Evolutionary conservation across 2,113 vertebrate species (phyloP).

Genomic region (Anser cygnoides): DNA sequence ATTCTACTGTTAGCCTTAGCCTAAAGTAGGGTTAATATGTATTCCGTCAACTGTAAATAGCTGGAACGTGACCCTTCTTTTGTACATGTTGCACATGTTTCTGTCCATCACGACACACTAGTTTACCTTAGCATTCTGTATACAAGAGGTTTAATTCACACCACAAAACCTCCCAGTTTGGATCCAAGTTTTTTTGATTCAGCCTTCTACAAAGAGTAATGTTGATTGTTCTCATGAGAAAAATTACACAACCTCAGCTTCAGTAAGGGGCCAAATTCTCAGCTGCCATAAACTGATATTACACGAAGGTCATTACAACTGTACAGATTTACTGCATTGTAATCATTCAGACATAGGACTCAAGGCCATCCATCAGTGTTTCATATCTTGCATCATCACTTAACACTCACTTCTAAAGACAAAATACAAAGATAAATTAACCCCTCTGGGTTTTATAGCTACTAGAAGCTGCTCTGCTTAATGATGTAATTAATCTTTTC

Average conservation of each 20-base stretch:
- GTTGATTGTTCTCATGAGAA: not conserved
- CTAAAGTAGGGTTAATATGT: not conserved
- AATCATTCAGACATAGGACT: not conserved
- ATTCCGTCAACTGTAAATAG: not conserved
- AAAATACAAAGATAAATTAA: constrained; percentile 45
- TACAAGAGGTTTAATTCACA: not conserved
- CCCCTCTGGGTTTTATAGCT: constrained; percentile 6
- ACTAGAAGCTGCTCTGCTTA: constrained; percentile 35
- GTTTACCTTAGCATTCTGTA: not conserved
- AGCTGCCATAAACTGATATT: not conserved
- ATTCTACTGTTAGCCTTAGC: not conserved
- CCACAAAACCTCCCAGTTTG: not conserved
- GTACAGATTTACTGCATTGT: not conserved
- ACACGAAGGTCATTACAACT: not conserved
- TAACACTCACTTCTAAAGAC: constrained; percentile 31
- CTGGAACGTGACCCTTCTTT: not conserved
- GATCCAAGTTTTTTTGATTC: not conserved
- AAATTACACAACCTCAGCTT: not conserved
- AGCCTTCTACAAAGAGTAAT: not conserved
- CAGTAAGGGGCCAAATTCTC: constrained; percentile 1
- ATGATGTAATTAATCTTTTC: constrained; percentile 27
- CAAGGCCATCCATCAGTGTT: not conserved
- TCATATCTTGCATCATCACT: not conserved
- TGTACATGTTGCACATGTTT: not conserved
- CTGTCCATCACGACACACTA: not conserved